phyloP scores from a whole-genome alignment of 2,888 invertebrate genomes.

The Yponomeuta malinellus region DNA sequence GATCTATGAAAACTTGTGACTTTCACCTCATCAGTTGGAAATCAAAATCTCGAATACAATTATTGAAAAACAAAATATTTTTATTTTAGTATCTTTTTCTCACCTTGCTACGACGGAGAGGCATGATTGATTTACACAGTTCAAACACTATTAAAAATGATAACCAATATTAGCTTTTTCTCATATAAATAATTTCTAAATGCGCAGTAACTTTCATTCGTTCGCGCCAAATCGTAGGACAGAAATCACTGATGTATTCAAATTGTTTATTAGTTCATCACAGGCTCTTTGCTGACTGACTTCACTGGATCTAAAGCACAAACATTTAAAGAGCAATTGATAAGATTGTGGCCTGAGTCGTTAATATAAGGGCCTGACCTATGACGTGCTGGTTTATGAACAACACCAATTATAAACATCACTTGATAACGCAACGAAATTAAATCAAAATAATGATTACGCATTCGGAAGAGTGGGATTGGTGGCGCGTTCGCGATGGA shows the following conservation, averaged over 20 bases:
- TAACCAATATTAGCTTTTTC: constrained; percentile 2
- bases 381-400: constrained; percentile 63
- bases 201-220: background rate
- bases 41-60: background rate
- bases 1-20: background rate
- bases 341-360: constrained; percentile 49
- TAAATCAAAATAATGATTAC: constrained; percentile 63
- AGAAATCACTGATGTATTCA: constrained; percentile 19
- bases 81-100: constrained; percentile 16
- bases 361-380: constrained; percentile 36
- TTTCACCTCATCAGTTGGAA: background rate
- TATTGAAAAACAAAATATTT: too few species aligned
- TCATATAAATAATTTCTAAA: constrained; percentile 5
- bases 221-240: background rate
- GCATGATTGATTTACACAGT: constrained; percentile 44
- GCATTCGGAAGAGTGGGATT: constrained; percentile 27
- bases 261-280: constrained; percentile 33
- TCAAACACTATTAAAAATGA: background rate
- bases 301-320: constrained; percentile 63
- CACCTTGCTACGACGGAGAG: constrained; percentile 68
- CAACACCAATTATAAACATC: constrained; percentile 62
- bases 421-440: constrained; percentile 47
- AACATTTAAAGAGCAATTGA: constrained; percentile 69
- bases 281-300: constrained; percentile 63
- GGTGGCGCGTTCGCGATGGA: background rate